Evolutionary conservation across 2,113 vertebrate genomes (phyloP).

Genomic region (Apeltes quadracus): DNA sequence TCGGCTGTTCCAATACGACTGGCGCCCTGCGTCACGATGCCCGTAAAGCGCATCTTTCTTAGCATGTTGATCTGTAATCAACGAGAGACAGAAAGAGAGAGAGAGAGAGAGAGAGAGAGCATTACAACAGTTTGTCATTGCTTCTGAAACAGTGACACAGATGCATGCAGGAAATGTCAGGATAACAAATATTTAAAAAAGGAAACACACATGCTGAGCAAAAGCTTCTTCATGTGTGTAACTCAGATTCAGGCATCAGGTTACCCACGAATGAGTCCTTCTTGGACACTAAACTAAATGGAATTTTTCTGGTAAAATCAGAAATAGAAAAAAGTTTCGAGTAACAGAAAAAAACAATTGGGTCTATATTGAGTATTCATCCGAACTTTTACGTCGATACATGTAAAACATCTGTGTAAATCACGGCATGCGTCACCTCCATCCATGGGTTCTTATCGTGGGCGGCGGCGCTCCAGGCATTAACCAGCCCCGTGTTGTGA

Average conservation of each 20-base stretch:
- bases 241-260: background rate
- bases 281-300: no score
- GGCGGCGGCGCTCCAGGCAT: conserved; percentile 92
- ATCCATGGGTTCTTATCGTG: conserved; percentile 94
- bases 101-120: background rate
- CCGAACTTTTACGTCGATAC: background rate
- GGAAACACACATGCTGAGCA: background rate
- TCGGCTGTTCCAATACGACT: conserved; percentile 85
- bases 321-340: no score
- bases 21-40: conserved; percentile 90
- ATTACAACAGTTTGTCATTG: background rate
- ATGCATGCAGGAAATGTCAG: background rate
- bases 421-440: conserved; percentile 77
- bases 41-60: conserved; percentile 88
- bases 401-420: background rate
- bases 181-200: background rate
- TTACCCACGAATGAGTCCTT: background rate
- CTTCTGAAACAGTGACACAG: background rate
- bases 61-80: conserved; percentile 86
- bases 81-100: background rate
- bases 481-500: conserved; percentile 89
- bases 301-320: no score
- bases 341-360: background rate
- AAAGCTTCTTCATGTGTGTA: background rate
- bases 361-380: background rate